Base-by-base conservation (phyloP, 2,888 invertebrate genomes). In the Hypomecis punctinalis region DNA sequence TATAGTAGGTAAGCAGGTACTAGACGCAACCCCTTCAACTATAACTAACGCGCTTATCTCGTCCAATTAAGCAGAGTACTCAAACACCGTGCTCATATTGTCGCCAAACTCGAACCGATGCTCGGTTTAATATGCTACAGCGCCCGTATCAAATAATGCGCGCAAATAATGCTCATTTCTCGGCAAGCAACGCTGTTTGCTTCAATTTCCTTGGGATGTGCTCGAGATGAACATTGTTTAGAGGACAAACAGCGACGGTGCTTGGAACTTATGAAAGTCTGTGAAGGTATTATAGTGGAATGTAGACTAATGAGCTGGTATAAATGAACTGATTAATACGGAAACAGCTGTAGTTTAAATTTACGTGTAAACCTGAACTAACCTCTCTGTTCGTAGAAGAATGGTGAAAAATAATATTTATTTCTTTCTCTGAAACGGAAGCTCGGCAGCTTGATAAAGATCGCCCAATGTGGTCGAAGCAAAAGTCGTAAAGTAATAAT, bases 31-130 rank as follows among this genome's bases (percentile, higher is more conserved):
- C 56, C 45, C 52, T 46, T 59, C 59, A 45, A 36, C 59, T 43
- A 46, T 52, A 40, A 52, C 45, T 59, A 59, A 60, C 45, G 40
- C 51, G 57, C 42, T 63, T 58, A 63, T 43, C 40, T 53, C 53
- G 33, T 58, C 53, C 36, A 58, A 63, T 63, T 56, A 57, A 63
- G 53, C 53, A 58, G 42, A 63, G 57, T 46, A 42, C 6, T 7
- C 36, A 63, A 51, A 57, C 57, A 49, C 10, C 39, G 39, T 39
- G 39, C 39, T 39, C 39, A 39, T 9, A 33, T 45, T 33, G 42
- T 48, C 55, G 48, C 10, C 11, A 39, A 5, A 37, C 60, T 33
- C 13, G 47, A 9, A 39, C 52, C 45, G 23, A 11, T 36, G 48
- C n/a, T 49, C 49, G 10, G 10, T 49, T 35, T 35, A 49, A 11